Conservation (phyloP, 2,888 invertebrate genomes). For the Alviniconcha strummeri region DNA sequence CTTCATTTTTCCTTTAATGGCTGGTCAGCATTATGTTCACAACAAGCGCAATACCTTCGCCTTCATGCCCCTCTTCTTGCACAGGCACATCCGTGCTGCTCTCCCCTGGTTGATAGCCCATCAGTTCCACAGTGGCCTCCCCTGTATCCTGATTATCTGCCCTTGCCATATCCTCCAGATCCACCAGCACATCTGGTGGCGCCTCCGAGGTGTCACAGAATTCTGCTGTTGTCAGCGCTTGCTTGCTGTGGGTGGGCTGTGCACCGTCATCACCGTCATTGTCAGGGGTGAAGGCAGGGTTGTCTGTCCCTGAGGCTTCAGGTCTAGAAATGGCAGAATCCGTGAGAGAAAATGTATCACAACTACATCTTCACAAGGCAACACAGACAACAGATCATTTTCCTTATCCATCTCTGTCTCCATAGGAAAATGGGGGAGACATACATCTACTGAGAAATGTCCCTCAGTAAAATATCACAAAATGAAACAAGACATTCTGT, state of each 20-base stretch:
- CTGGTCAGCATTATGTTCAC: too few relatives aligned
- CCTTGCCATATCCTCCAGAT: constrained; percentile 17
- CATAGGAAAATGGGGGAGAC: too few relatives aligned
- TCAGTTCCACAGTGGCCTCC: constrained; percentile 24
- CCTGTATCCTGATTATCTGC: neutral
- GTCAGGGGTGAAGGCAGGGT: constrained; percentile 17
- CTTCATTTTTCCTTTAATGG: too few relatives aligned
- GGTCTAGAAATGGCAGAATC: neutral
- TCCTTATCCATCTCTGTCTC: too few relatives aligned
- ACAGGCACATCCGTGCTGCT: constrained; percentile 25
- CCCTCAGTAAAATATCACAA: too few relatives aligned
- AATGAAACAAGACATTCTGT: too few relatives aligned
- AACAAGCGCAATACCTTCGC: neutral
- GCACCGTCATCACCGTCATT: neutral
- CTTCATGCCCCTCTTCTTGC: neutral
- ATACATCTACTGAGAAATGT: too few relatives aligned
- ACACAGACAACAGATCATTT: too few relatives aligned
- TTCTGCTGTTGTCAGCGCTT: constrained; percentile 18
- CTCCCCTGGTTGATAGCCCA: constrained; percentile 30
- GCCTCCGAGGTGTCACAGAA: constrained; percentile 7
- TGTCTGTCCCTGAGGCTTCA: constrained; percentile 21
- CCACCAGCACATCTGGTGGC: constrained; percentile 13
- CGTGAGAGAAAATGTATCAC: too few relatives aligned
- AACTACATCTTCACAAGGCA: too few relatives aligned
- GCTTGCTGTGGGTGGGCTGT: neutral